Evolutionary conservation across 2,888 invertebrate species (phyloP).

Genomic region (Tiliacea aurago): DNA sequence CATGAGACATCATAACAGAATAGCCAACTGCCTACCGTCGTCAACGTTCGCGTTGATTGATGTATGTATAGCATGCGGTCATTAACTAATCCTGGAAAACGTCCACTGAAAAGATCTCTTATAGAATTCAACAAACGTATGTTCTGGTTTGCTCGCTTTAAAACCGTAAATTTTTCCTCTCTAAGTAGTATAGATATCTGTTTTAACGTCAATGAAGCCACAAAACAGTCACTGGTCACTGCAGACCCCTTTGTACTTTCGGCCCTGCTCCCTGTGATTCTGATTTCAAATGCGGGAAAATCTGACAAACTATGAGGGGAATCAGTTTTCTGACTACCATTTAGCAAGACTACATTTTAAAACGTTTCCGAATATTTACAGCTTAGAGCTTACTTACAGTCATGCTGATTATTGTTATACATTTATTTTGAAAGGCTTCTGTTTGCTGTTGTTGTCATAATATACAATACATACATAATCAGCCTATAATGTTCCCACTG

Average conservation of each 20-base stretch:
- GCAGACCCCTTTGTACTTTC: background rate
- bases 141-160: background rate
- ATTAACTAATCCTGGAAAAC: slow-evolving; percentile 7
- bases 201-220: background rate
- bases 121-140: background rate
- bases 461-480: background rate
- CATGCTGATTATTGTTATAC: background rate
- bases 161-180: background rate
- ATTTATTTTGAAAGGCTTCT: background rate
- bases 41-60: slow-evolving; percentile 25
- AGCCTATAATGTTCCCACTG: too few species aligned
- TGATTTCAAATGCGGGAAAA: background rate
- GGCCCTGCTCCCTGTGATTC: background rate
- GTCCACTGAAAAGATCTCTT: background rate
- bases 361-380: background rate
- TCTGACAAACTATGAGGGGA: background rate
- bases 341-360: background rate
- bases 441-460: background rate
- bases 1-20: background rate
- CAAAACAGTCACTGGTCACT: background rate
- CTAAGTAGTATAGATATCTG: background rate
- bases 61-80: background rate
- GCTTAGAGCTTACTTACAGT: too few species aligned
- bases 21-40: background rate
- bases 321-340: background rate